Base-by-base conservation (phyloP, 37 sponge, comb jelly and placozoan genomes). In the Tethya wilhelma region DNA sequence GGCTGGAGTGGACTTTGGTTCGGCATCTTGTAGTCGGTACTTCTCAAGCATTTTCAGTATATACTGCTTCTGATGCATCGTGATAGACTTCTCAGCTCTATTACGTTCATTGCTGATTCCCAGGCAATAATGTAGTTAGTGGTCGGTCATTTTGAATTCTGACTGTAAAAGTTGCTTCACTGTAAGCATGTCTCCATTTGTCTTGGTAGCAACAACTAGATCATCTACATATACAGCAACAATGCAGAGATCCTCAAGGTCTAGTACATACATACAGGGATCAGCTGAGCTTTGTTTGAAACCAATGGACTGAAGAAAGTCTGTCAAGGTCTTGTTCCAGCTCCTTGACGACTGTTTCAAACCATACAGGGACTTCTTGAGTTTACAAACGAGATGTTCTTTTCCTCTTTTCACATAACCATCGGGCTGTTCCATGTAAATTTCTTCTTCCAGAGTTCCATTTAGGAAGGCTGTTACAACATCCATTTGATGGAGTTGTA, bases 151-250 rank as follows among this genome's bases (percentile, higher is more conserved):
- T 37, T 49, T 56, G 76, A 57, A 75, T 29, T 32, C 8, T 5
- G 42, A 23, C 37, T 17, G 20, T 17, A 79, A 44, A 1, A 23
- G 2, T 32, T 66, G 38, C 58, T 79, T 79, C 67, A 79, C 37
- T 26, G 66, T 12, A 31, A 3, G 36, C 80, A 79, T 79, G 30
- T 79, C 80, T 36, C 44, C 69, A 31, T 23, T 14, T n/a, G 66
- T 78, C 8, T 20, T 62, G 4, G 78, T 12, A 7, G 25, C 19
- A 29, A 75, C 20, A 58, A 75, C 57, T 2, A 77, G 36, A 45
- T 77, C 80, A 53, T 79, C 80, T 11, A 79, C 80, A 67, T 79
- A 79, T 5, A 79, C 69, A 29, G 80, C 80, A 67, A 79, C 41
- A 23, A 81, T 57, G 19, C 32, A n/a, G 1, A 72, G 38, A 5